Percentiles rank a stretch among this genome's conserved stretches.
These are phyloP conservation scores for Pseudococcus longispinus DNA, from an alignment of 2,888 invertebrate species.

Conservation along the genomic window DNA sequence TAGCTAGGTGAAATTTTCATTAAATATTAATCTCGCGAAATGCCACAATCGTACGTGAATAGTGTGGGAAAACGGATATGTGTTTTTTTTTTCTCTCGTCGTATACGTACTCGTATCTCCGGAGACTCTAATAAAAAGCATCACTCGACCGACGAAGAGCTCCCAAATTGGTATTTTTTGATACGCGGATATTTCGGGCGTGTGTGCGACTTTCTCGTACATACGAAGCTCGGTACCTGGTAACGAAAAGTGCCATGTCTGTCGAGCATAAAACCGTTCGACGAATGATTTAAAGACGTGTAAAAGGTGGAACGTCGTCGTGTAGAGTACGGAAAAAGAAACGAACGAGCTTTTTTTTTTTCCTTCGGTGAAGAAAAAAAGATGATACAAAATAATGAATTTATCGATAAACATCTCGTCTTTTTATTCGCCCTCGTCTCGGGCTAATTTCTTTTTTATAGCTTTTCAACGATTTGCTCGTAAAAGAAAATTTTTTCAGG, in stretches of 20 bases:
- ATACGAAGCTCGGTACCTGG: not conserved
- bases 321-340: not conserved
- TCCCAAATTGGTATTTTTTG: not conserved
- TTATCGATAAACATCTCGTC: not conserved
- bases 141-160: not conserved
- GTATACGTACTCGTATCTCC: too few species aligned
- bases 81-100: not conserved
- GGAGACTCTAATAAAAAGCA: too few species aligned
- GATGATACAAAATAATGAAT: conserved; percentile 8
- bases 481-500: not conserved
- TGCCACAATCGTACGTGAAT: too few species aligned
- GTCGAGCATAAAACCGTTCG: not conserved
- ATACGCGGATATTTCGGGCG: too few species aligned
- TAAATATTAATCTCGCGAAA: not conserved
- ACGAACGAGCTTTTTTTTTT: not conserved
- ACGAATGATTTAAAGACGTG: not conserved
- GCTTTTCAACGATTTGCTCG: not conserved
- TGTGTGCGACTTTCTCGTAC: not conserved
- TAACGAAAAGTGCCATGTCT: not conserved
- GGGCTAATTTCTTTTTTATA: conserved; percentile 20
- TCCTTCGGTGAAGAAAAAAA: not conserved
- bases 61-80: not conserved
- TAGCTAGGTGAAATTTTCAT: not conserved
- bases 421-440: not conserved
- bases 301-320: not conserved